A percentile compares a stretch with the other conserved stretches of the same genome.
phyloP scores from a whole-genome alignment of 1,140 invertebrate species.

The Acromyrmex charruanus region DNA sequence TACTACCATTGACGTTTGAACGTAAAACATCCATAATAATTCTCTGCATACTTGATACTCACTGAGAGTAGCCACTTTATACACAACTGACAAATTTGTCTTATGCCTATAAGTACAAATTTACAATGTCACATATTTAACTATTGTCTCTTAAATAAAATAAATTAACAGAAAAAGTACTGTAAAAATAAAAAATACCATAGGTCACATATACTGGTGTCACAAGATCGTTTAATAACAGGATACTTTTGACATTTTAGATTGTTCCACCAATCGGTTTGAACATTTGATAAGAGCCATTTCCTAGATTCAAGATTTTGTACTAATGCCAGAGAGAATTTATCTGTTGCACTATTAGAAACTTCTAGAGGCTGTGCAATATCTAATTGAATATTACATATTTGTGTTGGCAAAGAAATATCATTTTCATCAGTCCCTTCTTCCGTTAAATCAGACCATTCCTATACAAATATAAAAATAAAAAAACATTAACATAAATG shows the following conservation, averaged over 20 bases:
- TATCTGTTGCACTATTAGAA: slow-evolving; percentile 47
- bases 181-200: slow-evolving; percentile 72
- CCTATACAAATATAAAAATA: slow-evolving; percentile 42
- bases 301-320: slow-evolving; percentile 79
- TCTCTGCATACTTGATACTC: slow-evolving; percentile 84
- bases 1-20: slow-evolving; percentile 77
- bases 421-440: slow-evolving; percentile 40
- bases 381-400: slow-evolving; percentile 17
- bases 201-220: slow-evolving; percentile 80
- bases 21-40: slow-evolving; percentile 84
- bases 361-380: slow-evolving; percentile 10
- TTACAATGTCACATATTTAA: slow-evolving; percentile 20
- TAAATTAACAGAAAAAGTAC: slow-evolving; percentile 10
- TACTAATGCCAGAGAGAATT: slow-evolving; percentile 68
- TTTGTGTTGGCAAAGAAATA: slow-evolving; percentile 23
- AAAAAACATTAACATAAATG: neutral
- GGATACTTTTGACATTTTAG: slow-evolving; percentile 78
- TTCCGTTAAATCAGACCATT: slow-evolving; percentile 80
- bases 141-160: slow-evolving; percentile 18
- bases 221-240: slow-evolving; percentile 77
- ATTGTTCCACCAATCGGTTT: slow-evolving; percentile 84
- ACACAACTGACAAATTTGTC: slow-evolving; percentile 71
- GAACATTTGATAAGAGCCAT: slow-evolving; percentile 83
- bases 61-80: slow-evolving; percentile 78
- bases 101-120: slow-evolving; percentile 73